These are phyloP conservation scores for Perizoma flavofasciatum DNA, from an alignment of 2,888 invertebrate species.

Conservation along the genomic window DNA sequence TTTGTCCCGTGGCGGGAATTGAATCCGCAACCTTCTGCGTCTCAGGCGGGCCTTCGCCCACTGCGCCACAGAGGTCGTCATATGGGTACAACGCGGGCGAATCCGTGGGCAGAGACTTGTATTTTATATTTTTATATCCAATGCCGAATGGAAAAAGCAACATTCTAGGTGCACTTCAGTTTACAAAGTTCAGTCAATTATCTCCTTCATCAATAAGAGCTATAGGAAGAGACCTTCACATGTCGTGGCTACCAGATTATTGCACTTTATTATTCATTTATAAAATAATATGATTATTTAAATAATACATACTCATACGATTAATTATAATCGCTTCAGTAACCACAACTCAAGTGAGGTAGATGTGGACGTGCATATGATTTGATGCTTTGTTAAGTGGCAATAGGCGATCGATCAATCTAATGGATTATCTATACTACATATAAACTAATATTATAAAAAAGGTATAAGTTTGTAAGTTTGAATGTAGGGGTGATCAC, in stretches of 20 bases:
- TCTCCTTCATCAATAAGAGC: conserved; percentile 12
- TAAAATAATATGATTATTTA: background rate
- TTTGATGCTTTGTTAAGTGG: conserved; percentile 10
- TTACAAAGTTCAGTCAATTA: conserved; percentile 13
- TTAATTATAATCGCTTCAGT: conserved; percentile 13
- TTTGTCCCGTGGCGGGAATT: too few relatives aligned
- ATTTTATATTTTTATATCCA: background rate
- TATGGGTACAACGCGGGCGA: too few relatives aligned
- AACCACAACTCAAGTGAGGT: conserved; percentile 9
- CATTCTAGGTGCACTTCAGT: conserved; percentile 9
- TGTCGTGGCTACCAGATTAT: conserved; percentile 19
- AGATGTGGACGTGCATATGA: conserved; percentile 8
- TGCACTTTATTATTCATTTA: conserved; percentile 8
- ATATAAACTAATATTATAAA: too few relatives aligned
- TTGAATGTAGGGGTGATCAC: too few relatives aligned
- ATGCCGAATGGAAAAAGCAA: background rate
- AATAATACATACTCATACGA: conserved; percentile 3
- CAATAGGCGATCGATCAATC: conserved; percentile 1
- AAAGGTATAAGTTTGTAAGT: too few relatives aligned
- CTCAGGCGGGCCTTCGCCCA: too few relatives aligned
- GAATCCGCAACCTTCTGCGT: too few relatives aligned
- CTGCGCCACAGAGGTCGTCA: too few relatives aligned
- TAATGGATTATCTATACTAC: too few relatives aligned
- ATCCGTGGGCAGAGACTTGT: too few relatives aligned
- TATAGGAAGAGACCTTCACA: conserved; percentile 20